A percentile compares a stretch with the other conserved stretches of the same genome.
phyloP scores from a whole-genome alignment of 2,888 invertebrate genomes.

The Amaurobius ferox region DNA sequence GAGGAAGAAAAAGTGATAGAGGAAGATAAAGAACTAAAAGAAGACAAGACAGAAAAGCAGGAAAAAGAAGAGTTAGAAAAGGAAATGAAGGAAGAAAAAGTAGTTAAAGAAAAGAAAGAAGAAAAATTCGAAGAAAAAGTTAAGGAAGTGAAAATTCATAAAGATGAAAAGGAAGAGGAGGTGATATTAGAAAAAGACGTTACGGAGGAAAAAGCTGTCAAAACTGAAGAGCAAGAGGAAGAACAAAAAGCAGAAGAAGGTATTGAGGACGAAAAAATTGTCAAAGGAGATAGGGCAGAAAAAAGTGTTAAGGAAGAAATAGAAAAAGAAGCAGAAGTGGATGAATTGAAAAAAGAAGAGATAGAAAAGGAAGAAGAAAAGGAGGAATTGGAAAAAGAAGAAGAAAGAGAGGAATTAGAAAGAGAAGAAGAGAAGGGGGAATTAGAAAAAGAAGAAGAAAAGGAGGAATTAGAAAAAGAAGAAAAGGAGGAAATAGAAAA shows the following conservation, averaged over 20 bases:
- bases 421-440: not conserved
- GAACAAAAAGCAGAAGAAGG: not conserved
- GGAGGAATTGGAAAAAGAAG: not conserved
- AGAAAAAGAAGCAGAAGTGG: too few species aligned
- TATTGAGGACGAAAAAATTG: not conserved
- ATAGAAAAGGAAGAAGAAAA: not conserved
- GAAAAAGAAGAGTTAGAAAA: not conserved
- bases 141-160: not conserved
- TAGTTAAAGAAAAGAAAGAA: not conserved
- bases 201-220: not conserved
- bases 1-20: not conserved
- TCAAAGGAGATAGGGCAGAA: not conserved
- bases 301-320: not conserved
- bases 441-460: not conserved
- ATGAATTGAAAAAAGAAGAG: not conserved
- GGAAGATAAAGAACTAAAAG: not conserved
- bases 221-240: not conserved
- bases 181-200: not conserved
- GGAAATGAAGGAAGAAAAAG: not conserved
- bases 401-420: not conserved
- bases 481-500: too few species aligned
- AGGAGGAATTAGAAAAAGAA: too few species aligned
- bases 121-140: not conserved
- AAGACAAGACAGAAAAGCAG: not conserved
- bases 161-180: not conserved